A percentile compares a stretch with the other conserved stretches of the same genome.
Conservation (phyloP, 1,140 invertebrate genomes). For the Eueides isabella region DNA sequence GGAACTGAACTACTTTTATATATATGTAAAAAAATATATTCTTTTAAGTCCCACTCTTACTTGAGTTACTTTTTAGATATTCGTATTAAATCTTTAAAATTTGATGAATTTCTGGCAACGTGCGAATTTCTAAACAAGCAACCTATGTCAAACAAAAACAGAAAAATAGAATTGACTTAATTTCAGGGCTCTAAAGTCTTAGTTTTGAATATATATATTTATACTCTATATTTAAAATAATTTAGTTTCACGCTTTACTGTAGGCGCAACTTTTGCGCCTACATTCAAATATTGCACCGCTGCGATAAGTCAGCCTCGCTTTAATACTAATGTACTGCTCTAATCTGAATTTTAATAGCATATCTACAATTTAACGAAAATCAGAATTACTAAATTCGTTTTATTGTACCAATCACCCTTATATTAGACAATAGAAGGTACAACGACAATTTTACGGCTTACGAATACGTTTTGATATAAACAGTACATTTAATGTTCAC, state of each 20-base stretch:
- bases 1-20: too few species aligned
- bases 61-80: too few species aligned
- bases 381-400: background rate
- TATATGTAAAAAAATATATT: too few species aligned
- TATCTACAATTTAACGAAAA: background rate
- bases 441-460: constrained; percentile 16
- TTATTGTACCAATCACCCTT: background rate
- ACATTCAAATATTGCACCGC: too few species aligned
- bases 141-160: background rate
- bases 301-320: too few species aligned
- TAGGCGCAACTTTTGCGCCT: too few species aligned
- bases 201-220: background rate
- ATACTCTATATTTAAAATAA: too few species aligned
- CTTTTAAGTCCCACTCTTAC: too few species aligned
- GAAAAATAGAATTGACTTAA: background rate
- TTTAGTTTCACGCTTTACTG: too few species aligned
- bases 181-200: background rate
- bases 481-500: constrained; percentile 34
- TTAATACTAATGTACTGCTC: too few species aligned
- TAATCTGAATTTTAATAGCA: background rate
- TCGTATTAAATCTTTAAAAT: too few species aligned
- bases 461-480: constrained; percentile 28
- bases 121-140: background rate
- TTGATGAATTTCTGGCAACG: background rate
- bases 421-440: background rate